A percentile compares a stretch with the other conserved stretches of the same genome.
Conservation (phyloP, 1,140 invertebrate species). For the Calephelis nemesis region DNA sequence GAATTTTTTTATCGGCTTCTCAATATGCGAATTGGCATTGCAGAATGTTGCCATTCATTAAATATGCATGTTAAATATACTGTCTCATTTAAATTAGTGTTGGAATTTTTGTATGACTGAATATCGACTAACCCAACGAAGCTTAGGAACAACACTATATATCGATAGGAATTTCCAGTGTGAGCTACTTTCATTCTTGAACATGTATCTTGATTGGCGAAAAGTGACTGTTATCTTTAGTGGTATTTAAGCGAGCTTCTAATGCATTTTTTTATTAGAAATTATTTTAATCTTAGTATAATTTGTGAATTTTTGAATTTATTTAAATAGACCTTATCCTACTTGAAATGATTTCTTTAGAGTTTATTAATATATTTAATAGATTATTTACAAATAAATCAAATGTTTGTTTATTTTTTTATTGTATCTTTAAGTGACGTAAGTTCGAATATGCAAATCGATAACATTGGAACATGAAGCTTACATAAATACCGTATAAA, state of each 20-base stretch:
- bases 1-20: not conserved
- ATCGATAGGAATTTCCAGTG: conserved; percentile 6
- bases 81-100: not conserved
- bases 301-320: not conserved
- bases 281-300: not conserved
- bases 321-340: not conserved
- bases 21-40: not conserved
- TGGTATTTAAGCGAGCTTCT: conserved; percentile 12
- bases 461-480: not conserved
- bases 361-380: conserved; percentile 4
- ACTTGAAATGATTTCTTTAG: not conserved
- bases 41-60: not conserved
- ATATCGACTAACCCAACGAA: conserved; percentile 3
- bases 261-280: conserved; percentile 1
- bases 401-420: conserved; percentile 14
- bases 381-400: conserved; percentile 13
- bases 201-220: not conserved
- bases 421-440: not conserved
- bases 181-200: not conserved
- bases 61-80: not conserved
- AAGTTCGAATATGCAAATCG: not conserved
- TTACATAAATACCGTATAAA: conserved; percentile 14
- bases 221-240: conserved; percentile 7
- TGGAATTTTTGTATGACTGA: not conserved
- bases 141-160: not conserved